phyloP scores from a whole-genome alignment of 2,797 vertebrate species.

The Peromyscus nudipes region DNA sequence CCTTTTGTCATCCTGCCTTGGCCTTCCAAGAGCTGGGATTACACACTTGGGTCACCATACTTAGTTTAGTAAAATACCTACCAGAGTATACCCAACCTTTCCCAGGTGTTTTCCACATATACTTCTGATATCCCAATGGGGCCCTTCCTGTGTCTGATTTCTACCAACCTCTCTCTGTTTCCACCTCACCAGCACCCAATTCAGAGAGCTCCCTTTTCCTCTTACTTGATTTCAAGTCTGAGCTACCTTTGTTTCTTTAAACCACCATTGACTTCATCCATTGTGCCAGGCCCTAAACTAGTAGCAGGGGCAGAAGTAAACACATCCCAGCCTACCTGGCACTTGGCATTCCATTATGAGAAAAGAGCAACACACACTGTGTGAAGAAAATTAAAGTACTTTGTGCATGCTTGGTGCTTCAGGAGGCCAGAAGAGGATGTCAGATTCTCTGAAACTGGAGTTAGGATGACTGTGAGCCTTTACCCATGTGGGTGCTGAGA shows the following conservation, averaged over 20 bases:
- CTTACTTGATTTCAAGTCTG: background rate
- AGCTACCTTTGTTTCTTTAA: background rate
- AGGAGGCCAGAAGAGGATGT: background rate
- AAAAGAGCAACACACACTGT: constrained; percentile 1
- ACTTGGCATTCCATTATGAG: background rate
- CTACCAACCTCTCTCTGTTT: background rate
- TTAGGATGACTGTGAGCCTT: background rate
- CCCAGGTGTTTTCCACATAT: background rate
- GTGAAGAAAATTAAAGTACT: background rate
- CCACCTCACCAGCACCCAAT: background rate
- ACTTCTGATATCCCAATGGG: background rate
- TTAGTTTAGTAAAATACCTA: background rate
- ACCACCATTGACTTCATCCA: background rate
- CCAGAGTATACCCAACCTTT: background rate
- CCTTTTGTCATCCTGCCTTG: background rate
- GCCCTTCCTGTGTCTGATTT: background rate
- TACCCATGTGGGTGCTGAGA: background rate
- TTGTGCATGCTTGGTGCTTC: background rate
- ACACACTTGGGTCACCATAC: background rate
- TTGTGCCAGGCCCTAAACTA: background rate
- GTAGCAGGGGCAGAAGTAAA: background rate
- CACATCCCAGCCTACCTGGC: background rate
- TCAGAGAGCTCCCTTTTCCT: background rate
- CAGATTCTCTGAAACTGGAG: background rate
- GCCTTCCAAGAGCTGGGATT: background rate